These are phyloP conservation scores for Enteromius unitaeniatus DNA, from an alignment of 2,797 vertebrate species.

Conservation along the genomic window DNA sequence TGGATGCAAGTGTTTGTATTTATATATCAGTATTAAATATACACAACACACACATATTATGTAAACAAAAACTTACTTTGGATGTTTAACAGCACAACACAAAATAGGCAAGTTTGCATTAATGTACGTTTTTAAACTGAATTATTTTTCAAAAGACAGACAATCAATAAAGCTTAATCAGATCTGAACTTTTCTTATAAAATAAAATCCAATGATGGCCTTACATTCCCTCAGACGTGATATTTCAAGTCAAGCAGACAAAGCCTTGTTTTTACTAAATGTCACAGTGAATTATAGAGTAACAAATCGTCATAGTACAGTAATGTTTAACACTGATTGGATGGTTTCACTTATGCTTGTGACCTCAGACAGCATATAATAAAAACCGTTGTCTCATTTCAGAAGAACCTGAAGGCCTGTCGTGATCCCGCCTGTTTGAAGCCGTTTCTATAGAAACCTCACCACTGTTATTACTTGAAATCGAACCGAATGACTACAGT, in stretches of 20 bases:
- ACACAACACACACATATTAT: too few relatives aligned
- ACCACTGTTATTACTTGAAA: constrained; percentile 27
- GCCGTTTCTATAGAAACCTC: background rate
- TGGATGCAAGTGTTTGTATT: too few relatives aligned
- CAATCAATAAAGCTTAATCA: background rate
- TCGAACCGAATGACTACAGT: constrained; percentile 20
- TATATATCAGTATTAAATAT: too few relatives aligned
- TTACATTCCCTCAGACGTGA: background rate
- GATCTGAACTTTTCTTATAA: background rate
- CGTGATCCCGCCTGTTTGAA: constrained; percentile 37
- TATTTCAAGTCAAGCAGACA: constrained; percentile 39
- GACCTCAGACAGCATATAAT: constrained; percentile 39
- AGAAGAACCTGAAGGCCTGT: constrained; percentile 30
- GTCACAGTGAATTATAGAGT: constrained; percentile 45
- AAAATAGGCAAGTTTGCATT: background rate
- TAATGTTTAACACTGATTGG: constrained; percentile 43
- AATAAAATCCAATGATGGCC: constrained; percentile 10
- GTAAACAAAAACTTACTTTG: too few relatives aligned
- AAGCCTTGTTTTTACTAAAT: constrained; percentile 41
- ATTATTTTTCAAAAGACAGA: background rate
- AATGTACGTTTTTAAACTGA: background rate
- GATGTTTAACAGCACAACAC: too few relatives aligned
- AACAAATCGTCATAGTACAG: constrained; percentile 45
- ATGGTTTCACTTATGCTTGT: constrained; percentile 34
- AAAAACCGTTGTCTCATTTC: constrained; percentile 33